Percentiles rank a stretch among this genome's conserved stretches.
These are phyloP conservation scores for Trichoplax adhaerens DNA, from an alignment of 37 sponge, comb jelly and placozoan species.

Conservation along the genomic window DNA sequence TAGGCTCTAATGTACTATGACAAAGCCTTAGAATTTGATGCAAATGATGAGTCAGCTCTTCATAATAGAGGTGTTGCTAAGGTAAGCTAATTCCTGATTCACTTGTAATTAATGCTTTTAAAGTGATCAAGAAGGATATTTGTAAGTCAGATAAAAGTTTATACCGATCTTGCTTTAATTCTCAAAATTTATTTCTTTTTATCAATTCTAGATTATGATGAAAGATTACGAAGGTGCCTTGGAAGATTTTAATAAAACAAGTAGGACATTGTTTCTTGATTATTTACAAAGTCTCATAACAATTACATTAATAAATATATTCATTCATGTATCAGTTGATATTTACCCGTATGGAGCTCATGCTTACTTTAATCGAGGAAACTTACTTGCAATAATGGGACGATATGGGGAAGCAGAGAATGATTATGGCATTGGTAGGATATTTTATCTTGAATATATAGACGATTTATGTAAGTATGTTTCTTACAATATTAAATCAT, in stretches of 20 bases:
- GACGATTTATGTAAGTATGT: too few species aligned
- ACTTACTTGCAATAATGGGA: conserved; percentile 36
- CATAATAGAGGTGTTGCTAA: conserved; percentile 18
- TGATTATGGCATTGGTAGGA: conserved; percentile 58
- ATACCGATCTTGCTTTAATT: too few species aligned
- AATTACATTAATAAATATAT: too few species aligned
- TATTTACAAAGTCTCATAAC: too few species aligned
- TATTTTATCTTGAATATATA: background rate
- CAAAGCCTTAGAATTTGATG: conserved; percentile 23
- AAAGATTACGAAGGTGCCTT: conserved; percentile 36
- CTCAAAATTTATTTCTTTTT: too few species aligned
- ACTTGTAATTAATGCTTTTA: background rate
- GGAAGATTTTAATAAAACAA: conserved; percentile 30
- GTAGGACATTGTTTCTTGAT: too few species aligned
- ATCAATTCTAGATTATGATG: conserved; percentile 13
- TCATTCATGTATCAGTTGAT: conserved; percentile 9
- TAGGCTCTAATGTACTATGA: conserved; percentile 23
- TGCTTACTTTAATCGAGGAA: conserved; percentile 74
- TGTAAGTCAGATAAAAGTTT: background rate
- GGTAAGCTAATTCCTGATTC: too few species aligned
- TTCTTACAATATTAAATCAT: too few species aligned
- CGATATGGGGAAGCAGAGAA: conserved; percentile 30
- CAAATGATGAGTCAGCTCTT: conserved; percentile 25
- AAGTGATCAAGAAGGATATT: background rate
- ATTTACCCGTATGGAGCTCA: conserved; percentile 61